Conservation (phyloP, 1,140 invertebrate genomes). For the Coelopa frigida region DNA sequence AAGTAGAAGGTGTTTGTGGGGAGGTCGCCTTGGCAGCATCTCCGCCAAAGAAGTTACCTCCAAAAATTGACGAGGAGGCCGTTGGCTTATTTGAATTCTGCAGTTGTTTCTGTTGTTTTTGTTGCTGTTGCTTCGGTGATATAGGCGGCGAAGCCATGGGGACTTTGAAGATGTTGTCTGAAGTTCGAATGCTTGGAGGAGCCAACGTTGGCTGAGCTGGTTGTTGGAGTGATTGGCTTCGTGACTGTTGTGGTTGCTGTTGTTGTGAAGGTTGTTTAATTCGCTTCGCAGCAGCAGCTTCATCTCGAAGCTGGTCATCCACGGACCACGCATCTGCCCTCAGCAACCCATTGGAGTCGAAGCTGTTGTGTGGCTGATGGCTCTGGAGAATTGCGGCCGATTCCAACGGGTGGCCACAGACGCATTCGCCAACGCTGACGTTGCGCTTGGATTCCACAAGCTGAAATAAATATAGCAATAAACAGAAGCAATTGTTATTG, state of each 20-base stretch:
- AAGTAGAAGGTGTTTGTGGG: too few relatives aligned
- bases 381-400: conserved; percentile 45
- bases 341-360: conserved; percentile 53
- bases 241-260: neutral
- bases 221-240: neutral
- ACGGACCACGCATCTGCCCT: conserved; percentile 26
- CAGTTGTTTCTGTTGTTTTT: neutral
- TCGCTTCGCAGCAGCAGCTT: neutral
- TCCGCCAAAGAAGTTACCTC: conserved; percentile 10
- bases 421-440: conserved; percentile 54
- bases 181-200: conserved; percentile 6
- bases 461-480: too few relatives aligned
- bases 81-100: neutral
- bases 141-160: conserved; percentile 20
- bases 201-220: neutral
- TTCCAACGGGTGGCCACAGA: conserved; percentile 54
- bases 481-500: too few relatives aligned
- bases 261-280: neutral
- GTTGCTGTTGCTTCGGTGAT: conserved; percentile 16
- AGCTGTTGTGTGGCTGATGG: conserved; percentile 59
- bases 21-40: too few relatives aligned
- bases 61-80: conserved; percentile 1
- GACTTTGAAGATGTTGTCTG: conserved; percentile 23
- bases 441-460: conserved; percentile 60
- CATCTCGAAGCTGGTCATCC: conserved; percentile 31